These are phyloP conservation scores for Drosophila auraria DNA, from an alignment of 1,140 invertebrate genomes.

Conservation along the genomic window DNA sequence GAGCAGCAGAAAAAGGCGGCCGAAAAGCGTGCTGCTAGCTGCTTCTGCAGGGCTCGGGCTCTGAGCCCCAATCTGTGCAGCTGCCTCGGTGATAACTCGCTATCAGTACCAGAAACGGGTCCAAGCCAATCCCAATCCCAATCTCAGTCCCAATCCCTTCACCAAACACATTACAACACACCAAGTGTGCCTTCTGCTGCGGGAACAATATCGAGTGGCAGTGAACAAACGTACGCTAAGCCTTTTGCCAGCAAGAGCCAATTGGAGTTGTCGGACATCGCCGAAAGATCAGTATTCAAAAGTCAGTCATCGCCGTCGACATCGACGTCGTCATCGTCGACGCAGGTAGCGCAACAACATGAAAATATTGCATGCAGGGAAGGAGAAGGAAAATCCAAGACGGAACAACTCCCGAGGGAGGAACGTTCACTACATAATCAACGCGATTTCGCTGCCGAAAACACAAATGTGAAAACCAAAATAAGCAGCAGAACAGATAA, in stretches of 20 bases:
- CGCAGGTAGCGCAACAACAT: constrained; percentile 30
- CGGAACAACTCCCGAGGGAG: constrained; percentile 28
- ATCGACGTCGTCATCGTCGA: constrained; percentile 29
- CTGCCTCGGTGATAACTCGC: constrained; percentile 66
- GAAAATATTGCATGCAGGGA: constrained; percentile 26
- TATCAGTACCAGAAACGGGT: constrained; percentile 70
- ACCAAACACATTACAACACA: constrained; percentile 60
- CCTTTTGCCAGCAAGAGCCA: constrained; percentile 49
- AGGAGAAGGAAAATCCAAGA: constrained; percentile 23
- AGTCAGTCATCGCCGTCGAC: constrained; percentile 37
- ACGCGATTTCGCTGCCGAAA: constrained; percentile 22
- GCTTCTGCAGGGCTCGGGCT: constrained; percentile 58
- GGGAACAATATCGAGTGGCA: constrained; percentile 44
- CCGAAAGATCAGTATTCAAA: constrained; percentile 47
- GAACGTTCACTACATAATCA: constrained; percentile 40
- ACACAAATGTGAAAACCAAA: constrained; percentile 38
- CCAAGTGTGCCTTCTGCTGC: constrained; percentile 67
- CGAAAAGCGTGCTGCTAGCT: constrained; percentile 37
- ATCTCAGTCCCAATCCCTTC: constrained; percentile 32
- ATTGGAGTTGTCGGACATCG: constrained; percentile 32
- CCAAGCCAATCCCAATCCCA: constrained; percentile 46
- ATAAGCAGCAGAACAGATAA: constrained; percentile 49
- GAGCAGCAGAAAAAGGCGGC: constrained; percentile 23
- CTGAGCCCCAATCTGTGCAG: constrained; percentile 55
- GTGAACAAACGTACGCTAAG: constrained; percentile 43